Evolutionary conservation across 2,888 invertebrate species (phyloP), one percentile per base, ranked within the genome.

Genomic region (Temnothorax rugatulus): DNA sequence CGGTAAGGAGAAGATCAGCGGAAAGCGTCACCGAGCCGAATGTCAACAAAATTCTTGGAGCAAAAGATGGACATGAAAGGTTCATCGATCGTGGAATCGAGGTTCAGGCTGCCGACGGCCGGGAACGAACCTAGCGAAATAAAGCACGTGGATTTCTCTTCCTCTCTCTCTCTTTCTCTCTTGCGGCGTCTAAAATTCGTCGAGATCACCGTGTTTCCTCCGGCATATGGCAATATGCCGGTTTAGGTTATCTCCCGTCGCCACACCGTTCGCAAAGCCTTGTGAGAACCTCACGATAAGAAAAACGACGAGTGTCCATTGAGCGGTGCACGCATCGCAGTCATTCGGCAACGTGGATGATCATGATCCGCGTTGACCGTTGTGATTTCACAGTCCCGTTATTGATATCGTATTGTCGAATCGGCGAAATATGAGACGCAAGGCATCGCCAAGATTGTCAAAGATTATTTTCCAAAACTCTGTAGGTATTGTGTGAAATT

Each of bases 171-270:
- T 21, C 21, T 15, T n/a, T 4, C 13, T 38, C 38, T 38, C 44
- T 50, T 18, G 9, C 38, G 15, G 7, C 1, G 18, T 38, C 3
- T 4, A 76, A 52, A 75, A 73, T 59, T 61, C 11, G 18, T 21
- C n/a, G 2, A n/a, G 34, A 21, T 63, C 34, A 38, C 34, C 4
- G 38, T 52, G 50, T 38, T 38, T 13, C 63, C 15, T 25, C 47
- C 4, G 34, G 34, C 75, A 76, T 75, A 63, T 21, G 50, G 13
- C 68, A 29, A 15, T 25, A 59, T n/a, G 13, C 25, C 52, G 18
- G 18, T 0, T 63, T 44, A 74, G 59, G 59, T 74, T 74, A 74
- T 61, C 44, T 44, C 25, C 13, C 15, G 7, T 41, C 73, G 18
- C 52, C 7, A n/a, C 50, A 9, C 52, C 9, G 21, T 18, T 50